These are phyloP conservation scores for Shargacucullia verbasci DNA, from an alignment of 2,888 invertebrate species.

Conservation along the genomic window DNA sequence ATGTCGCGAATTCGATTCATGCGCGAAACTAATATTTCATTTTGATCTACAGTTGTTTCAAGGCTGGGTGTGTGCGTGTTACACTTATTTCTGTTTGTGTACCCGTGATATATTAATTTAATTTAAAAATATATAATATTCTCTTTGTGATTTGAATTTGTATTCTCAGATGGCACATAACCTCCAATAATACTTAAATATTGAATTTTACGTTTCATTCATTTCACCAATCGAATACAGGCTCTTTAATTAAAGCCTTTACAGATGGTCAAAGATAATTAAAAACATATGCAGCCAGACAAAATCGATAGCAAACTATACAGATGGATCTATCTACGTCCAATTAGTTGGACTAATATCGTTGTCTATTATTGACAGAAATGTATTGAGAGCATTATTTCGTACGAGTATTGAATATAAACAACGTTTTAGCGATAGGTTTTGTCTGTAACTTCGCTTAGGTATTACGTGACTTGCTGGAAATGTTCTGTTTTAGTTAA, in stretches of 20 bases:
- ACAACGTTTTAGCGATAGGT: conserved; percentile 10
- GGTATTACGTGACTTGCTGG: conserved; percentile 31
- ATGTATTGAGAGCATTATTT: conserved; percentile 51
- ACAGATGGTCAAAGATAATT: conserved; percentile 8
- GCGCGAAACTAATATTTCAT: too few relatives aligned
- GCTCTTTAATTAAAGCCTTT: not conserved
- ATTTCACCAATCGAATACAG: too few relatives aligned
- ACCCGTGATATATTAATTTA: too few relatives aligned
- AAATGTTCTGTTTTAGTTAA: conserved; percentile 11
- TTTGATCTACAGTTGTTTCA: too few relatives aligned
- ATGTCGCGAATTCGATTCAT: too few relatives aligned
- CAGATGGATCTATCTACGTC: conserved; percentile 37
- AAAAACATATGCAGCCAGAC: conserved; percentile 16
- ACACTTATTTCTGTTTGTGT: too few relatives aligned
- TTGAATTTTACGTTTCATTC: too few relatives aligned
- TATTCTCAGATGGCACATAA: too few relatives aligned
- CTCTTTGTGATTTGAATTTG: too few relatives aligned
- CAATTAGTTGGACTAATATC: conserved; percentile 51
- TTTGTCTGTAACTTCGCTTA: conserved; percentile 26
- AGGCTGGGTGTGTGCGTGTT: too few relatives aligned
- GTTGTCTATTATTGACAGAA: conserved; percentile 36
- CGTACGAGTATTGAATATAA: conserved; percentile 45
- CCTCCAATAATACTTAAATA: too few relatives aligned
- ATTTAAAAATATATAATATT: too few relatives aligned
- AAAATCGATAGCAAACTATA: conserved; percentile 34